Percentiles rank a stretch among this genome's conserved stretches.
These are phyloP conservation scores for Cordilura impudica DNA, from an alignment of 2,888 invertebrate species.

Conservation along the genomic window DNA sequence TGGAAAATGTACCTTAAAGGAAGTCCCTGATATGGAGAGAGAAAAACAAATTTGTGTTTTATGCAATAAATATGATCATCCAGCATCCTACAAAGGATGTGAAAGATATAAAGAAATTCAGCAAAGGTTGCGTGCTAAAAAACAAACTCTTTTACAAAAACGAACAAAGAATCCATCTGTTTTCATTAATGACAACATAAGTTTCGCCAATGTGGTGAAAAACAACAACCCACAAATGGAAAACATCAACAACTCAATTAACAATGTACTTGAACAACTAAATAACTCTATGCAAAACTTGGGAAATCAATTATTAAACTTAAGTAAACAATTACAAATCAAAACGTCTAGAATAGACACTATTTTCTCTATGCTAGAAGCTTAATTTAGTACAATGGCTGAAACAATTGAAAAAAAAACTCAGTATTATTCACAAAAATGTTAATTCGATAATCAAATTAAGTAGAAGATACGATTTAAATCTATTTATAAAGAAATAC, in stretches of 20 bases:
- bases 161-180: not conserved
- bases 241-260: slow-evolving; percentile 1
- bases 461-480: slow-evolving; percentile 3
- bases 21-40: too few relatives aligned
- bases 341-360: slow-evolving; percentile 17
- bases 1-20: too few relatives aligned
- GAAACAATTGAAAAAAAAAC: too few relatives aligned
- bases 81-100: too few relatives aligned
- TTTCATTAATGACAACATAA: not conserved
- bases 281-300: slow-evolving; percentile 4
- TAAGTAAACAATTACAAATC: slow-evolving; percentile 10
- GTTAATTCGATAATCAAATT: not conserved
- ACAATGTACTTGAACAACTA: not conserved
- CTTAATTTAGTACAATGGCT: too few relatives aligned
- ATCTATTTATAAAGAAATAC: not conserved
- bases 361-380: slow-evolving; percentile 8
- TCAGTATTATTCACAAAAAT: too few relatives aligned
- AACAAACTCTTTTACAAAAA: not conserved
- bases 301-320: not conserved
- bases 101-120: not conserved
- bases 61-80: too few relatives aligned
- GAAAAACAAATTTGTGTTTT: too few relatives aligned
- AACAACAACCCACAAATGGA: not conserved
- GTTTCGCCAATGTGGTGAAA: too few relatives aligned
- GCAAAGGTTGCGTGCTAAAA: not conserved